Evolutionary conservation across 1,140 invertebrate species (phyloP).

Genomic region (Spodoptera frugiperda): DNA sequence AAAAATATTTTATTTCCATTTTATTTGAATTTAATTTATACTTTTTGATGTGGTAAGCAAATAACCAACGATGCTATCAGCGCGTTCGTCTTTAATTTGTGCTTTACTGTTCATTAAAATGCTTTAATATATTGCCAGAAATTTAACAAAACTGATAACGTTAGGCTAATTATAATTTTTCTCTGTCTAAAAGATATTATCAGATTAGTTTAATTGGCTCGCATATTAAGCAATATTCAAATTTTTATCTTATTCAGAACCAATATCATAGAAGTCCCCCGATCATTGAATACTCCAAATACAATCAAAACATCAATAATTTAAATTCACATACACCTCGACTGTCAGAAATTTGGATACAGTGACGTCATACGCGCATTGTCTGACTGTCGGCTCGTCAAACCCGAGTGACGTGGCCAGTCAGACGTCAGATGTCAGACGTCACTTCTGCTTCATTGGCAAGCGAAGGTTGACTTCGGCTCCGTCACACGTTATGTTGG

Average conservation of each 20-base stretch:
- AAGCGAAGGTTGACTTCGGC: slow-evolving; percentile 45
- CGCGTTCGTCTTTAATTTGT: no score
- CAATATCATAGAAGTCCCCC: neutral
- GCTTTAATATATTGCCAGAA: no score
- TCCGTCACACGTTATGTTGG: slow-evolving; percentile 21
- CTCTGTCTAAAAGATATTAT: no score
- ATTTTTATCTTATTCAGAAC: neutral
- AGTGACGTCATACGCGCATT: slow-evolving; percentile 46
- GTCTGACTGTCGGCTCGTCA: slow-evolving; percentile 51
- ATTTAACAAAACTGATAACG: no score
- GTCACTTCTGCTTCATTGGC: slow-evolving; percentile 59
- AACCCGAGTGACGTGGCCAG: slow-evolving; percentile 51
- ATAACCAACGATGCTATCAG: neutral
- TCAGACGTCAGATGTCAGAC: slow-evolving; percentile 57
- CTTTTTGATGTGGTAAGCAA: neutral
- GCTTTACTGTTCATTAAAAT: no score
- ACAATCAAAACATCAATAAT: slow-evolving; percentile 25
- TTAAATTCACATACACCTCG: slow-evolving; percentile 19
- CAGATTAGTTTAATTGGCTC: no score
- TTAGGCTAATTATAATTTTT: no score
- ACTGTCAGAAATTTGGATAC: slow-evolving; percentile 36
- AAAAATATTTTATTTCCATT: slow-evolving; percentile 30
- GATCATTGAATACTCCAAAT: neutral
- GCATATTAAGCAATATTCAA: neutral
- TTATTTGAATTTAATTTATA: slow-evolving; percentile 40